Conservation (phyloP, 1,140 invertebrate genomes). For the Drosophila burlai region DNA sequence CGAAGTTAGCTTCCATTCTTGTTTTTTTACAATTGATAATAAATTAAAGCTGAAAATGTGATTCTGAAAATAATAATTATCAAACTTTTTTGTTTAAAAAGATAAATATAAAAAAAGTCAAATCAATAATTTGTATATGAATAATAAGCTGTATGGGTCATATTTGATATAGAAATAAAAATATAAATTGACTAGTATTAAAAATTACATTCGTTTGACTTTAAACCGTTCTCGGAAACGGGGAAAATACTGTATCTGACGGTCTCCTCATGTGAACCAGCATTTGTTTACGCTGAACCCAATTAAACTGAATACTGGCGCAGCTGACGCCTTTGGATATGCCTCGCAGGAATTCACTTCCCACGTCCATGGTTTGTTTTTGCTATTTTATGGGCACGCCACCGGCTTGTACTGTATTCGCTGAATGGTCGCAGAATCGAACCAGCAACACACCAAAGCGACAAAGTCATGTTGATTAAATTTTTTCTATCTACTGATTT, state of each 20-base stretch:
- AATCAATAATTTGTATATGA: neutral
- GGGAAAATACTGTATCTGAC: neutral
- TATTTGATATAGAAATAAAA: neutral
- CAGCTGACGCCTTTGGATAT: conserved; percentile 17
- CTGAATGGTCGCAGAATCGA: neutral
- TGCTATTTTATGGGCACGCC: conserved; percentile 8
- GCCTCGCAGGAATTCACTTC: conserved; percentile 2
- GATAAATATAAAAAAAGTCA: too few species aligned
- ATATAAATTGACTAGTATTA: neutral
- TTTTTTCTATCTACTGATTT: conserved; percentile 27
- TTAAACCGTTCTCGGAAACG: neutral
- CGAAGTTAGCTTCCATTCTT: too few species aligned
- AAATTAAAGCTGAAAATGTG: too few species aligned
- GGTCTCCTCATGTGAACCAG: neutral
- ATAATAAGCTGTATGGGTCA: neutral
- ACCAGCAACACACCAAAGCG: conserved; percentile 1
- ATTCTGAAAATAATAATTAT: too few species aligned
- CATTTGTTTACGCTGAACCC: conserved; percentile 1
- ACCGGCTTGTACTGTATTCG: conserved; percentile 2
- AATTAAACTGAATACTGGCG: conserved; percentile 18
- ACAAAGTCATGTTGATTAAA: conserved; percentile 66
- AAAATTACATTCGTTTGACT: neutral
- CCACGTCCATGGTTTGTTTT: conserved; percentile 17
- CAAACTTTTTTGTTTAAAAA: too few species aligned
- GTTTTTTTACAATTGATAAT: too few species aligned